A percentile compares a stretch with the other conserved stretches of the same genome.
Conservation (phyloP, 2,888 invertebrate genomes). For the Uloborus plumipes region DNA sequence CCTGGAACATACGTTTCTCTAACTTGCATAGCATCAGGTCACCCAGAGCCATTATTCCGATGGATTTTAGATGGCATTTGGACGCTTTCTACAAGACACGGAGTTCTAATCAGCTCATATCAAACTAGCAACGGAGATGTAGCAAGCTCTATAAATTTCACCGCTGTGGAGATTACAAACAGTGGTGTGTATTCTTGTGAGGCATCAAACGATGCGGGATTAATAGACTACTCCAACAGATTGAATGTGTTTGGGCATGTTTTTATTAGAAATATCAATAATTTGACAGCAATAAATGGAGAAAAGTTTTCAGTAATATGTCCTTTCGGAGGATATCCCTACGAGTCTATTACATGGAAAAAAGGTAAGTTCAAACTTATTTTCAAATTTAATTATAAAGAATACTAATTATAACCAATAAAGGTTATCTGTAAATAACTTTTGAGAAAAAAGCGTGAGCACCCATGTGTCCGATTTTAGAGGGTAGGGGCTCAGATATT, state of each 20-base stretch:
- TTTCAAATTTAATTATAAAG: no score
- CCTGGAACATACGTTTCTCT: conserved; percentile 65
- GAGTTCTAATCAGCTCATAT: conserved; percentile 61
- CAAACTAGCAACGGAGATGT: conserved; percentile 56
- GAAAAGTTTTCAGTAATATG: conserved; percentile 61
- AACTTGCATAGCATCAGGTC: conserved; percentile 65
- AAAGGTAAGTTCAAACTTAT: conserved; percentile 54
- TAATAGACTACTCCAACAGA: conserved; percentile 54
- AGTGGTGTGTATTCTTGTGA: conserved; percentile 67
- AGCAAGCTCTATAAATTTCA: conserved; percentile 62
- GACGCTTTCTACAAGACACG: conserved; percentile 60
- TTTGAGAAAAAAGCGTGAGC: no score
- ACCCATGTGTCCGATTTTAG: no score
- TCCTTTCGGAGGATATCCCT: conserved; percentile 67
- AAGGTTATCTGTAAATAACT: no score
- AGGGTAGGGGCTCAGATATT: no score
- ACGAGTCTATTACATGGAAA: conserved; percentile 64
- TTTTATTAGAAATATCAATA: conserved; percentile 64
- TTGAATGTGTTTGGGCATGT: conserved; percentile 67
- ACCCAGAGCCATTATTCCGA: conserved; percentile 65
- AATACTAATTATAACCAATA: no score
- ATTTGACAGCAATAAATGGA: conserved; percentile 65
- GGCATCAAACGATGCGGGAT: conserved; percentile 66
- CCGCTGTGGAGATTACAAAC: conserved; percentile 64
- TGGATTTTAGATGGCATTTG: conserved; percentile 66